Base-by-base conservation (phyloP, 92 coral and sea anemone species). In the Epizoanthus stellaris region DNA sequence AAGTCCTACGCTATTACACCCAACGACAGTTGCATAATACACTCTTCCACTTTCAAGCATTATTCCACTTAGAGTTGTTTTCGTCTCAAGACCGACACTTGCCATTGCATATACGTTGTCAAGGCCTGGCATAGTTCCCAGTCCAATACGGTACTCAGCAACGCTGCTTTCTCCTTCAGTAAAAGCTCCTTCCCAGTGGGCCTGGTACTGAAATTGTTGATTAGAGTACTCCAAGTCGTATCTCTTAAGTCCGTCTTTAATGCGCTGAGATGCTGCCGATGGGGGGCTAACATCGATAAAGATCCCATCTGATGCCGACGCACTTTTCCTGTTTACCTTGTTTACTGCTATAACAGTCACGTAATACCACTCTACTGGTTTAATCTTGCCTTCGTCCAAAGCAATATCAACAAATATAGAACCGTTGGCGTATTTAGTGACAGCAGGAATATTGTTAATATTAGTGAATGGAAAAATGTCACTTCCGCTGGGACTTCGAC, bases 121-220 rank as follows among this genome's bases (percentile, higher is more conserved):
- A 14, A 89, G 72, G 15, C 98, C 98, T 34, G 93, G 95, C 20
- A 20, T 86, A 11, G 95, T 94, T 25, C 98, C 98, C 75, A 94
- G 82, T 45, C 94, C 99, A 60, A 97, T 85, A 65, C 89, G 91
- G 63, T 93, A 97, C 71, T 97, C 99, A 1, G 64, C 91, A 13
- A 97, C 42, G 20, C 93, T 93, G 76, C 99, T 97, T 83, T 97
- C 99, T 6, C 95, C 88, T 65, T 97, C 99, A 23, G 88, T 88
- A 61, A 97, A 97, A 11, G 98, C 99, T 62, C 95, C 93, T 80
- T 95, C 97, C 99, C 98, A 97, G 61, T 94, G 98, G 64, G 94
- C 93, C 30, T 94, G 96, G 86, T 91, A 97, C 30, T 87, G 62
- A 47, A 92, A 93, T 57, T 93, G 93, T 59, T 86, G 93, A 3